phyloP scores from a whole-genome alignment of 2,113 vertebrate genomes.

The Spermophilus dauricus region DNA sequence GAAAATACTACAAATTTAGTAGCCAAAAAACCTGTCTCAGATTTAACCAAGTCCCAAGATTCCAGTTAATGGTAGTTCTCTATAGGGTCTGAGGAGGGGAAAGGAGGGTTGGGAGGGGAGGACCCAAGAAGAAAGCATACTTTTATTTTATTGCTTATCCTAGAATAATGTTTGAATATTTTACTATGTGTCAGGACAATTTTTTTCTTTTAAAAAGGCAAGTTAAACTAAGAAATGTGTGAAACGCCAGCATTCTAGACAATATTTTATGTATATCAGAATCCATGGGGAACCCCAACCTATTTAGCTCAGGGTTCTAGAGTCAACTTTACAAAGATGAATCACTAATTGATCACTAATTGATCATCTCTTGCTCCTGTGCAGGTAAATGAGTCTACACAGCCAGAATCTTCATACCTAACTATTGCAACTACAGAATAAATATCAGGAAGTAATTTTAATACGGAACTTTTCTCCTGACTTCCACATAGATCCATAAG shows the following conservation, averaged over 20 bases:
- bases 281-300: neutral
- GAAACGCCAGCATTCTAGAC: neutral
- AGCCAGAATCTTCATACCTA: neutral
- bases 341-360: neutral
- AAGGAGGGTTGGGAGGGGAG: accelerated
- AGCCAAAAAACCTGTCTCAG: neutral
- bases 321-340: neutral
- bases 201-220: constrained; percentile 22
- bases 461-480: neutral
- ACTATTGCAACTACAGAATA: neutral
- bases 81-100: accelerated
- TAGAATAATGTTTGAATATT: neutral
- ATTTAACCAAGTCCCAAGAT: neutral
- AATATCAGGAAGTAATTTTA: neutral
- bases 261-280: neutral
- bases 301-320: neutral
- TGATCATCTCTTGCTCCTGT: neutral
- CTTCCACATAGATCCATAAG: neutral
- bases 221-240: neutral
- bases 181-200: neutral
- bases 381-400: neutral
- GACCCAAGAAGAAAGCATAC: neutral
- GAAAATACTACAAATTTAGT: neutral
- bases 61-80: neutral
- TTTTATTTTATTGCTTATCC: neutral